Evolutionary conservation across 1,140 invertebrate genomes (phyloP).

Genomic region (Luehdorfia chinensis): DNA sequence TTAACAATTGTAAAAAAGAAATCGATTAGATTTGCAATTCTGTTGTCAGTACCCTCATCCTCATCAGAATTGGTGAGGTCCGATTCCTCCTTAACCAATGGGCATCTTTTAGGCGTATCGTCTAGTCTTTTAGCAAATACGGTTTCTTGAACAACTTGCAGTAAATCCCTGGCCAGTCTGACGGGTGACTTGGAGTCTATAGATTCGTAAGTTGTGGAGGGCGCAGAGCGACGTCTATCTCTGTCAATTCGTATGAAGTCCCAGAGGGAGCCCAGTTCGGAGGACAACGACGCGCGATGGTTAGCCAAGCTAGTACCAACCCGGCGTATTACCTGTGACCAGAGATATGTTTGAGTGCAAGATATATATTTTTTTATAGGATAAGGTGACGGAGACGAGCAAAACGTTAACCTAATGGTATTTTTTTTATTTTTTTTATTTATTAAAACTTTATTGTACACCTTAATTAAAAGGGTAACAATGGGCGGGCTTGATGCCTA

Average conservation of each 20-base stretch:
- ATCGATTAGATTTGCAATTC: constrained; percentile 70
- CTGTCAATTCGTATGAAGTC: constrained; percentile 65
- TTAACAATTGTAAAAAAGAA: constrained; percentile 73
- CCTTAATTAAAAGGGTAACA: too few species aligned
- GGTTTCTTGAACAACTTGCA: constrained; percentile 73
- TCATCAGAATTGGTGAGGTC: constrained; percentile 56
- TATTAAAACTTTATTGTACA: too few species aligned
- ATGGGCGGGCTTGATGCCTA: too few species aligned
- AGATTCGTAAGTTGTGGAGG: constrained; percentile 46
- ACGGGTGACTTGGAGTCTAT: constrained; percentile 57
- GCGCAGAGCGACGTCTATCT: constrained; percentile 51
- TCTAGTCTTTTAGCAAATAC: constrained; percentile 55
- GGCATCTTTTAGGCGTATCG: constrained; percentile 52
- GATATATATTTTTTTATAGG: too few species aligned
- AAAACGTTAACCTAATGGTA: too few species aligned
- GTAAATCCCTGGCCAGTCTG: constrained; percentile 62
- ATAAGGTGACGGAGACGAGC: too few species aligned
- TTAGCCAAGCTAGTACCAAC: constrained; percentile 61
- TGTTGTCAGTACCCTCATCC: constrained; percentile 59
- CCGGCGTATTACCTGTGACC: constrained; percentile 54
- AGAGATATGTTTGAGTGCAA: too few species aligned
- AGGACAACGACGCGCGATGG: constrained; percentile 64
- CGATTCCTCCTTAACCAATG: constrained; percentile 62
- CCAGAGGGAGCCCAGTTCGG: constrained; percentile 72
- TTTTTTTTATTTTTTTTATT: too few species aligned